Evolutionary conservation across 2,888 invertebrate species (phyloP), one percentile per base, ranked within the genome.

Genomic region (Exephanes ischioxanthus): DNA sequence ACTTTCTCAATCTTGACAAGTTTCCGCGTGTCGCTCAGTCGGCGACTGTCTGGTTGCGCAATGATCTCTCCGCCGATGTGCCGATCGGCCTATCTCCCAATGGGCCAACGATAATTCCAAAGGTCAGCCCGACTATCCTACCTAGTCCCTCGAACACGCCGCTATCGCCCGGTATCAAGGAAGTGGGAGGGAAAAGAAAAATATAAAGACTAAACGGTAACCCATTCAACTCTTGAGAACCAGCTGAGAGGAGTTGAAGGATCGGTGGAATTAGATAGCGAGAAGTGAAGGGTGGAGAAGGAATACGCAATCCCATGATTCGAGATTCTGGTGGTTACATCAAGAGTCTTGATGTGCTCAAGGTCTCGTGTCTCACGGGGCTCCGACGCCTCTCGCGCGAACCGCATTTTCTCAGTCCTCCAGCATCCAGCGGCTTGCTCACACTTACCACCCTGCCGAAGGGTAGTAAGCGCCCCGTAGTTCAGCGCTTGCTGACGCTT

Each of bases 261-360:
- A 16, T 58, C 58, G 58, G 1, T 26, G 58, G 14, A 58, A 58
- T 58, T 58, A 26, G 14, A 45, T 45, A 45, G 45, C 16, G 41
- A 41, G 41, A 41, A 45, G 45, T 45, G n/a, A 26, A 30, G 33
- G 33, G 16, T 30, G n/a, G 30, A 11, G 16, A 53, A 1, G 51
- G 3, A 51, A n/a, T n/a, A 14, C 51, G 33, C 6, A 53, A 16
- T 51, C 14, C 33, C 9, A 22, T 53, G 14, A 11, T 71, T 51
- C 71, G 53, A 53, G 30, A 51, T 71, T 71, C 71, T 26, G 51
- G n/a, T 71, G 71, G 71, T 33, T 53, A 53, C 22, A 71, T 30
- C 33, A n/a, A 5, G 30, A 51, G 33, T 71, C 71, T 33, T 33
- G 58, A 22, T 4, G 68, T 68, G 53, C 51, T 71, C 53, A 53